Evolutionary conservation across 2,113 vertebrate species (phyloP).

Genomic region (Pogonocichla stellata): DNA sequence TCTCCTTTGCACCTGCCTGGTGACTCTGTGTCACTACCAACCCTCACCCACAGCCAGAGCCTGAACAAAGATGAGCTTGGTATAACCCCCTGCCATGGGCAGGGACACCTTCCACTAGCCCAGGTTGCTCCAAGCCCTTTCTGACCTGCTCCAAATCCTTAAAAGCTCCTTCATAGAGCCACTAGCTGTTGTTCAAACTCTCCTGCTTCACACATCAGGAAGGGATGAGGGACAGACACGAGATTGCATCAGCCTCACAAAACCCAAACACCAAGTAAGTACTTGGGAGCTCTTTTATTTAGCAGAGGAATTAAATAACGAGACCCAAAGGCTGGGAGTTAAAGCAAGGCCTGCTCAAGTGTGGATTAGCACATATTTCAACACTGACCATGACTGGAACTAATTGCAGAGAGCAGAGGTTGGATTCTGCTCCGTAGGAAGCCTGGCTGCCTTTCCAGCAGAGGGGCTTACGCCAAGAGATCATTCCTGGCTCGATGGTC

Average conservation of each 20-base stretch:
- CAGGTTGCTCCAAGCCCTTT: neutral
- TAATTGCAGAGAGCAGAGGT: neutral
- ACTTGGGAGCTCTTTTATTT: neutral
- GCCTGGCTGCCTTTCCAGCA: neutral
- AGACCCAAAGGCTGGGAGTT: neutral
- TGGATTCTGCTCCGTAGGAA: neutral
- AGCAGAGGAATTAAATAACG: neutral
- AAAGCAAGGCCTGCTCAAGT: neutral
- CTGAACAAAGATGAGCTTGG: neutral
- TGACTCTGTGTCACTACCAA: accelerated
- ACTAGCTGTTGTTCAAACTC: neutral
- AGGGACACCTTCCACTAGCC: neutral
- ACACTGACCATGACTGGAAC: neutral
- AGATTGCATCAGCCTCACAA: neutral
- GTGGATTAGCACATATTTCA: neutral
- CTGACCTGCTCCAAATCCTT: neutral
- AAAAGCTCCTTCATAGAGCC: neutral
- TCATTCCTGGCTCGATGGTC: neutral
- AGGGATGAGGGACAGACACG: neutral
- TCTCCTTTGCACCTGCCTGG: neutral
- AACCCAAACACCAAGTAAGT: neutral
- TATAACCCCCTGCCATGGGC: neutral
- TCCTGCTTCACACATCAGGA: neutral
- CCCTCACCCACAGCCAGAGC: neutral
- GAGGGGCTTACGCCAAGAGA: neutral